Percentiles rank a stretch among this genome's conserved stretches.
Evolutionary conservation across 2,797 vertebrate species (phyloP).

Genomic region (Cygnus olor): DNA sequence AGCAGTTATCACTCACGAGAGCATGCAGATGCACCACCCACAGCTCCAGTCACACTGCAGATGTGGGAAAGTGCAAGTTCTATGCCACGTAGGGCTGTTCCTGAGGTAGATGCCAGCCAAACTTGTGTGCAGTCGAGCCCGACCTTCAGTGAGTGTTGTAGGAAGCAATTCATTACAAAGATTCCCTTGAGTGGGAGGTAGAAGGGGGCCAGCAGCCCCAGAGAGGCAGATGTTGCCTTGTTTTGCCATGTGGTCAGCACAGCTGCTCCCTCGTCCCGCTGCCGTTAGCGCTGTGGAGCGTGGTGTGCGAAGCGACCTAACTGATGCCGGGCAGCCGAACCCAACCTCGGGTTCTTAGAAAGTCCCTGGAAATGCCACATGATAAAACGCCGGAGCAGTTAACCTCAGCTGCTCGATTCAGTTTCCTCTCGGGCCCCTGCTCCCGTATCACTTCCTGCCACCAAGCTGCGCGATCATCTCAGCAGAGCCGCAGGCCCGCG

Average conservation of each 20-base stretch:
- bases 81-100: fast-evolving
- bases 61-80: background rate
- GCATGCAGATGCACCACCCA: background rate
- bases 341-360: slow-evolving; percentile 44
- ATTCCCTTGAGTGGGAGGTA: background rate
- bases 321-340: background rate
- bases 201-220: background rate
- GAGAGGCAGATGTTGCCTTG: background rate
- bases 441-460: slow-evolving; percentile 63
- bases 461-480: background rate
- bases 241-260: background rate
- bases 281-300: background rate
- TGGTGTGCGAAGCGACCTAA: background rate
- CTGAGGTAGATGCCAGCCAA: background rate
- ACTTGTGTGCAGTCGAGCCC: background rate
- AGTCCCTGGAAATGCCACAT: slow-evolving; percentile 41
- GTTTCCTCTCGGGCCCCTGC: slow-evolving; percentile 45
- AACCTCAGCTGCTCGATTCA: slow-evolving; percentile 37
- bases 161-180: background rate
- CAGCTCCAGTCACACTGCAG: background rate
- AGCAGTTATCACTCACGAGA: background rate
- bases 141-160: background rate
- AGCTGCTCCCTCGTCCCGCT: background rate
- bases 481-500: slow-evolving; percentile 7
- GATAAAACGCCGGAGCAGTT: background rate